Conservation (phyloP, 1,140 invertebrate genomes). For the Drosophila persimilis region DNA sequence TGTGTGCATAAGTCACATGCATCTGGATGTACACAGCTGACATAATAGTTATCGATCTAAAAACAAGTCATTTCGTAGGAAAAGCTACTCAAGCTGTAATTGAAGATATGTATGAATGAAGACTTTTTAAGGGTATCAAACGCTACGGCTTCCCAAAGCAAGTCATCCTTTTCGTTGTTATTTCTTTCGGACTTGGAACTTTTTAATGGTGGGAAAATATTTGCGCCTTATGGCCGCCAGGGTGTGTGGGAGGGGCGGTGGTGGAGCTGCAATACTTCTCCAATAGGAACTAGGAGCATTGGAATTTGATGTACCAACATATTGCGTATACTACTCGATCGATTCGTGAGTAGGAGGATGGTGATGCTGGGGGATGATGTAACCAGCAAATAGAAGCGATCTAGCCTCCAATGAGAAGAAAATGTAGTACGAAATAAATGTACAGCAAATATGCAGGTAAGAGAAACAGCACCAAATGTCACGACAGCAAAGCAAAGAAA, state of each 20-base stretch:
- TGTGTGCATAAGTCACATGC: too few relatives aligned
- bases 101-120: too few relatives aligned
- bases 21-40: too few relatives aligned
- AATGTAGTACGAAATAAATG: conserved; percentile 31
- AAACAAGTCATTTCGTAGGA: too few relatives aligned
- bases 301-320: conserved; percentile 35
- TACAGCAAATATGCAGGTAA: conserved; percentile 36
- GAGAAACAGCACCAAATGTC: conserved; percentile 58
- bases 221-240: conserved; percentile 33
- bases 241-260: background rate
- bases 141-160: too few relatives aligned
- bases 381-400: conserved; percentile 22
- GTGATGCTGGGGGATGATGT: conserved; percentile 8
- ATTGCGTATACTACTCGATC: conserved; percentile 34
- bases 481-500: conserved; percentile 50
- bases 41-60: too few relatives aligned
- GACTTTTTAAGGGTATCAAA: background rate
- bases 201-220: conserved; percentile 80
- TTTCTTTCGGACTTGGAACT: conserved; percentile 51
- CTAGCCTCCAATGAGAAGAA: conserved; percentile 13
- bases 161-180: conserved; percentile 24
- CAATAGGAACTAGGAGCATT: conserved; percentile 27
- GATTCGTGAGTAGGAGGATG: background rate
- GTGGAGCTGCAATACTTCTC: conserved; percentile 20
- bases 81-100: too few relatives aligned